phyloP scores from a whole-genome alignment of 2,113 vertebrate species.

The Bufo bufo region DNA sequence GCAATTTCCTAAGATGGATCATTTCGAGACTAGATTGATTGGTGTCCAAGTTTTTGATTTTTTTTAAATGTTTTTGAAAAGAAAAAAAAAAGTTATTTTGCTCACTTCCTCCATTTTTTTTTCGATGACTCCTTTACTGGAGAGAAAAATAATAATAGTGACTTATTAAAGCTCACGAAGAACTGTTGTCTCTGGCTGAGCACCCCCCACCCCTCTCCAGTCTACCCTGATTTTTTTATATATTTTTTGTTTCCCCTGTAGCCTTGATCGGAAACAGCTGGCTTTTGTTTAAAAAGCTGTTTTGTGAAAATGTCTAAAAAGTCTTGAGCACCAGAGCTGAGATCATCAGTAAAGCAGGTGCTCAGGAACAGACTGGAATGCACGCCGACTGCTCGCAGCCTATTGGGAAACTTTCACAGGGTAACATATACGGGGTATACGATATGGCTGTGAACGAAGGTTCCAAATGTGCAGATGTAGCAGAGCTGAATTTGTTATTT shows the following conservation, averaged over 20 bases:
- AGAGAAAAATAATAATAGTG: slow-evolving; percentile 59
- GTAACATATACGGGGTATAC: not conserved
- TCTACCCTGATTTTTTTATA: slow-evolving; percentile 60
- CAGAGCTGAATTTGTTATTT: not conserved
- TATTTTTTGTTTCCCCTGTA: slow-evolving; percentile 60
- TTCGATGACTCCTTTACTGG: slow-evolving; percentile 44
- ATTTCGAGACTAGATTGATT: slow-evolving; percentile 20
- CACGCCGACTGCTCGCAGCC: slow-evolving; percentile 47
- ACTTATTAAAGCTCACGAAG: slow-evolving; percentile 70
- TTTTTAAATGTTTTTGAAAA: slow-evolving; percentile 59
- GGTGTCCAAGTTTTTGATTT: slow-evolving; percentile 35
- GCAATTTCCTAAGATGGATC: slow-evolving; percentile 5
- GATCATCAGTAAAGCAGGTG: slow-evolving; percentile 80
- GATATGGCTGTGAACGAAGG: not conserved
- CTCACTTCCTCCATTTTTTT: slow-evolving; percentile 22
- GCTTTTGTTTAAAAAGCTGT: slow-evolving; percentile 74
- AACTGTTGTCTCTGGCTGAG: slow-evolving; percentile 70
- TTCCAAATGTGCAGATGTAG: not conserved
- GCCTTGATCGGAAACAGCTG: slow-evolving; percentile 75
- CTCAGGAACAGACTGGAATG: slow-evolving; percentile 67
- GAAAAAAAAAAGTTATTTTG: slow-evolving; percentile 44
- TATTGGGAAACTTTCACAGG: slow-evolving; percentile 57
- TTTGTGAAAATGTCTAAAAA: slow-evolving; percentile 69
- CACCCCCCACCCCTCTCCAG: slow-evolving; percentile 62
- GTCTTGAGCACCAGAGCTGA: slow-evolving; percentile 70